Percentiles rank a stretch among this genome's conserved stretches.
phyloP scores from a whole-genome alignment of 2,113 vertebrate species.

The Ceyx cyanopectus region DNA sequence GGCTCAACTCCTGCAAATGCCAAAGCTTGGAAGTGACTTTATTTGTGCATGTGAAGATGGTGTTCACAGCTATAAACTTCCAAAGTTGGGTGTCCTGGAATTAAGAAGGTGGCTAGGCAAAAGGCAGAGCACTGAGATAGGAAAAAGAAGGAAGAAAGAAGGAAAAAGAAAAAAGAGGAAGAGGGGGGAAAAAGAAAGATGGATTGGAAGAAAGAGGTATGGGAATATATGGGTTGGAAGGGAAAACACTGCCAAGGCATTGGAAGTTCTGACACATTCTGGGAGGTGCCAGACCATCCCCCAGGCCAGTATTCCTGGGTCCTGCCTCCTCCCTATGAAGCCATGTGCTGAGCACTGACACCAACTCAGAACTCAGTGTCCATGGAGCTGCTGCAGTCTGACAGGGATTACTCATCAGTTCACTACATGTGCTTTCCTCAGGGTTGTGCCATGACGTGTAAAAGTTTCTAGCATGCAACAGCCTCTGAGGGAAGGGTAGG shows the following conservation, averaged over 20 bases:
- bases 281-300: background rate
- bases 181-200: background rate
- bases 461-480: background rate
- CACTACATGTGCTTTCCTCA: background rate
- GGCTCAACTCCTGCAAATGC: slow-evolving; percentile 59
- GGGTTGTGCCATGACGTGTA: background rate
- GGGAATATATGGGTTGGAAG: background rate
- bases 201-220: background rate
- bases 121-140: background rate
- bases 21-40: slow-evolving; percentile 51
- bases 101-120: background rate
- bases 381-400: background rate
- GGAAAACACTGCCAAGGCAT: background rate
- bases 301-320: background rate
- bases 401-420: background rate
- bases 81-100: background rate
- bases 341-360: background rate
- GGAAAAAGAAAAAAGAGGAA: background rate
- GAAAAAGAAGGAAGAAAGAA: background rate
- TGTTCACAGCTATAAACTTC: slow-evolving; percentile 36
- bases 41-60: slow-evolving; percentile 38
- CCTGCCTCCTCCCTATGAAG: background rate
- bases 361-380: background rate
- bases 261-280: background rate
- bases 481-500: background rate